Percentiles rank a stretch among this genome's conserved stretches.
Conservation (phyloP, 2,888 invertebrate genomes). For the Caenorhabditis imperialis region DNA sequence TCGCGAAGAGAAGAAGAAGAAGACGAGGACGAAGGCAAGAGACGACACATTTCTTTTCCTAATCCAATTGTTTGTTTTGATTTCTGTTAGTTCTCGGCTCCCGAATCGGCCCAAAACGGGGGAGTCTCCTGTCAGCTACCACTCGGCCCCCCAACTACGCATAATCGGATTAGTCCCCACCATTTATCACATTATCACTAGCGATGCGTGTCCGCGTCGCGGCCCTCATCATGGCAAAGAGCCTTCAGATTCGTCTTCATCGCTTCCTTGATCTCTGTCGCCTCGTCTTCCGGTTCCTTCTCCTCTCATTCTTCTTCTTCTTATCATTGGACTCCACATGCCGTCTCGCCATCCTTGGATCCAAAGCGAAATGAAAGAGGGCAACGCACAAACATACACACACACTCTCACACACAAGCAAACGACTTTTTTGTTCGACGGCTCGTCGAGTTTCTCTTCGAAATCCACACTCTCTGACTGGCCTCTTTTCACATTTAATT, state of each 20-base stretch:
- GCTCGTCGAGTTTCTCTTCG: slow-evolving; percentile 29
- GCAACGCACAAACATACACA: slow-evolving; percentile 17
- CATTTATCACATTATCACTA: slow-evolving; percentile 47
- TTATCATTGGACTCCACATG: no score
- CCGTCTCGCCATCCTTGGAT: slow-evolving; percentile 22
- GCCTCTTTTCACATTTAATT: slow-evolving; percentile 49
- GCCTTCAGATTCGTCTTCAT: slow-evolving; percentile 12
- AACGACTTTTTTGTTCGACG: slow-evolving; percentile 49
- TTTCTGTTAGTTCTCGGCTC: slow-evolving; percentile 12
- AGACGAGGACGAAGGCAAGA: background rate
- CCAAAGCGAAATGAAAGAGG: slow-evolving; percentile 34
- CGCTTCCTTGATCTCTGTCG: slow-evolving; percentile 19
- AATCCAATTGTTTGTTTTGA: slow-evolving; percentile 37
- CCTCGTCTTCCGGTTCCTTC: slow-evolving; percentile 13
- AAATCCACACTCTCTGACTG: slow-evolving; percentile 45
- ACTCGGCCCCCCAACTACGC: slow-evolving; percentile 15
- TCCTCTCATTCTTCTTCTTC: slow-evolving; percentile 5
- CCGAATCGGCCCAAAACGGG: no score
- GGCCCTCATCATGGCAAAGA: slow-evolving; percentile 21
- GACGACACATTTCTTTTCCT: background rate
- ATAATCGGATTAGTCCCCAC: slow-evolving; percentile 28
- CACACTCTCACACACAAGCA: slow-evolving; percentile 32
- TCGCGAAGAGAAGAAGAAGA: slow-evolving; percentile 1
- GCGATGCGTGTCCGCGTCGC: slow-evolving; percentile 42
- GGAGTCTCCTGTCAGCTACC: slow-evolving; percentile 13